Conservation (phyloP, 2,797 vertebrate genomes). For the Xerus rutilus region DNA sequence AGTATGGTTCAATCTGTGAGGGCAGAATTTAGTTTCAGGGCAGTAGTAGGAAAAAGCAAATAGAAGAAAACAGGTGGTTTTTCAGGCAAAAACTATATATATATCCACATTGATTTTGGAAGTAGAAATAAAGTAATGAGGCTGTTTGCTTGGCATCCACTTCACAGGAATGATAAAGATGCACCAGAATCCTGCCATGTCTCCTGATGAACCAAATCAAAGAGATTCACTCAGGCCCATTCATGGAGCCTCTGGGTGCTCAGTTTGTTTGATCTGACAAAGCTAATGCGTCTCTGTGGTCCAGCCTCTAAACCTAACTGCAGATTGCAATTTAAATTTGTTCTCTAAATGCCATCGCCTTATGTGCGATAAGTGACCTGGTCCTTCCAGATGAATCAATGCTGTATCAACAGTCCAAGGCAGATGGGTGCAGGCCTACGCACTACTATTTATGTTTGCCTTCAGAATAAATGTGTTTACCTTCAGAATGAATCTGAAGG, state of each 20-base stretch:
- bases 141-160: background rate
- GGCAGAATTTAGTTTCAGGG: background rate
- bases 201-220: background rate
- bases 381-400: background rate
- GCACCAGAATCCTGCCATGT: background rate
- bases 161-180: background rate
- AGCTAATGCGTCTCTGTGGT: background rate
- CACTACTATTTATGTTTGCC: background rate
- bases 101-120: conserved; percentile 38
- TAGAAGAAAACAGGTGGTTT: background rate
- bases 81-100: background rate
- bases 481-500: background rate
- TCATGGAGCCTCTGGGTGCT: background rate
- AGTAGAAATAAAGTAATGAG: conserved; percentile 36
- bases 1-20: background rate
- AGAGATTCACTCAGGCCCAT: background rate
- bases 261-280: background rate
- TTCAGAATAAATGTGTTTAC: background rate
- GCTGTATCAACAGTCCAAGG: background rate
- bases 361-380: background rate
- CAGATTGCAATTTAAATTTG: background rate
- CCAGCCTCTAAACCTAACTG: background rate
- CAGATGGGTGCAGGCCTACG: background rate
- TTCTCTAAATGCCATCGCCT: background rate
- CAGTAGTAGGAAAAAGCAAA: background rate